These are phyloP conservation scores for Rhabdomys pumilio DNA, from an alignment of 2,797 vertebrate species.

Conservation along the genomic window DNA sequence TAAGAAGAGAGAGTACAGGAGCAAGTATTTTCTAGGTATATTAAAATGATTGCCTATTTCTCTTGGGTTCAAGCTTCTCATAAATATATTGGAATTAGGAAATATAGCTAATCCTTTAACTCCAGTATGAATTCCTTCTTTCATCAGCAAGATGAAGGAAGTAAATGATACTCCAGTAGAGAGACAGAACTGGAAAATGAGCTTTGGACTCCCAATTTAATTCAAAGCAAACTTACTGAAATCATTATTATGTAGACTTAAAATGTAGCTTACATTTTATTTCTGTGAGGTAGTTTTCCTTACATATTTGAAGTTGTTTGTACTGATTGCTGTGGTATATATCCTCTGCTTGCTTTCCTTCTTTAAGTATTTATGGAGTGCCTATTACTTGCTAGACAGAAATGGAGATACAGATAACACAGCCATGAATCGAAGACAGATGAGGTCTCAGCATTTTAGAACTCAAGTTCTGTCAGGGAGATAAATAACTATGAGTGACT, in stretches of 20 bases:
- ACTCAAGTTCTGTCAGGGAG: background rate
- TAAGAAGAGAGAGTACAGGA: background rate
- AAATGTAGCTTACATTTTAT: slow-evolving; percentile 28
- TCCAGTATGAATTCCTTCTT: slow-evolving; percentile 41
- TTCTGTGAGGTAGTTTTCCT: slow-evolving; percentile 48
- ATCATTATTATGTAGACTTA: background rate
- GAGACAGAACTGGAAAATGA: background rate
- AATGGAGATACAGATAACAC: background rate
- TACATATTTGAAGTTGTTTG: background rate
- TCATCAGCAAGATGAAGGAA: background rate
- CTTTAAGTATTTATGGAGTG: slow-evolving; percentile 29
- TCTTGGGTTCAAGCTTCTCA: background rate
- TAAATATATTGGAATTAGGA: slow-evolving; percentile 39
- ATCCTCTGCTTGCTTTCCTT: background rate
- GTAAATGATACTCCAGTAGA: background rate
- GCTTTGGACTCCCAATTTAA: slow-evolving; percentile 15
- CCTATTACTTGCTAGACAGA: background rate
- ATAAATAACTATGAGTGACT: background rate
- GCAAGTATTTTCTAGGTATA: slow-evolving; percentile 28
- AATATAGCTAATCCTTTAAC: slow-evolving; percentile 34
- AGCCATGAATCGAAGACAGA: background rate
- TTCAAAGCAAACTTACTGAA: background rate
- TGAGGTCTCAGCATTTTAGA: background rate
- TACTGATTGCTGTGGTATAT: background rate
- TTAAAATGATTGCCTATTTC: slow-evolving; percentile 26